These are phyloP conservation scores for Anguilla rostrata DNA, from an alignment of 2,113 vertebrate species.

Conservation along the genomic window DNA sequence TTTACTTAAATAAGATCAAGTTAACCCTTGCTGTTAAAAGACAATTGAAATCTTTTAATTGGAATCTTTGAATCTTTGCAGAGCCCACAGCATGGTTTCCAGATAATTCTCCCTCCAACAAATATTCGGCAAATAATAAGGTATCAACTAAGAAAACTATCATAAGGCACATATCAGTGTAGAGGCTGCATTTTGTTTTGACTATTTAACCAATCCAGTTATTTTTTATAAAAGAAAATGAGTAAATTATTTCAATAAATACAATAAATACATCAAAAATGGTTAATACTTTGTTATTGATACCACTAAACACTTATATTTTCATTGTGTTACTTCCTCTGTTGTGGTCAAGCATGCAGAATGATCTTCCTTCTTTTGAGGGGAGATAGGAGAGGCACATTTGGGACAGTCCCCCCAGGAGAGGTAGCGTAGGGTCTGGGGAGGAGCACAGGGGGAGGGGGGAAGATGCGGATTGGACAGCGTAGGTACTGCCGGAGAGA, in stretches of 20 bases:
- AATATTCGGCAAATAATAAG: not conserved
- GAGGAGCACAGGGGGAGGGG: not conserved
- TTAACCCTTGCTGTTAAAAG: not conserved
- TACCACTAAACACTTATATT: not conserved
- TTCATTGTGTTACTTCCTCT: not conserved
- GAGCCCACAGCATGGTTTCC: not conserved
- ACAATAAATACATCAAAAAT: conserved; percentile 20
- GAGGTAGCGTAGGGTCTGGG: not conserved
- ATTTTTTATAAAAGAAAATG: not conserved
- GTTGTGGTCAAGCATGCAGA: not conserved
- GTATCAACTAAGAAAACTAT: not conserved
- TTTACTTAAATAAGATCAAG: not conserved
- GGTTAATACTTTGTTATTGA: not conserved
- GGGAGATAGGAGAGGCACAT: not conserved
- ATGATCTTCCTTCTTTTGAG: not conserved
- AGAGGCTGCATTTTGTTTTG: not conserved
- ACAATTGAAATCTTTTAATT: not conserved
- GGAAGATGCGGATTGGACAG: not conserved
- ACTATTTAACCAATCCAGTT: not conserved
- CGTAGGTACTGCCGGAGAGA: not conserved
- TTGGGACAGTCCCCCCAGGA: not conserved
- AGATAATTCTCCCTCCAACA: not conserved
- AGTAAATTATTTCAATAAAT: conserved; percentile 3
- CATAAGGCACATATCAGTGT: not conserved
- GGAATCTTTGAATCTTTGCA: not conserved